These are phyloP conservation scores for Montipora efflorescens DNA, from an alignment of 64 coral and sea anemone species.

Conservation along the genomic window DNA sequence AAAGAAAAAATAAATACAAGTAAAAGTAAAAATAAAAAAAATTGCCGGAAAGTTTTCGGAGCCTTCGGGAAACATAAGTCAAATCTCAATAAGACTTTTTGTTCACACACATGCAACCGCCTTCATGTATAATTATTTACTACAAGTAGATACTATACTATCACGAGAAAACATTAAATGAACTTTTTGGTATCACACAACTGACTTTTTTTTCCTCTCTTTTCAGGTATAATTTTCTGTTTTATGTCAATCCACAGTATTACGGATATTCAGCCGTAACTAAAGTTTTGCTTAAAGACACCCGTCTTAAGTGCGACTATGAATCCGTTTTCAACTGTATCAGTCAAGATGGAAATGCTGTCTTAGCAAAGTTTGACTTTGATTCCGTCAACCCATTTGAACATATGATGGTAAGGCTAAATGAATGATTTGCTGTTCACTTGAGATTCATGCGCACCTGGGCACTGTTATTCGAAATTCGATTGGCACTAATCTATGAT, in stretches of 20 bases:
- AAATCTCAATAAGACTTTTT: too few relatives aligned
- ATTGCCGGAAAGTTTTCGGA: too few relatives aligned
- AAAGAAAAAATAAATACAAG: too few relatives aligned
- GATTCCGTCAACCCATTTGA: slow-evolving; percentile 60
- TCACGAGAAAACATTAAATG: not conserved
- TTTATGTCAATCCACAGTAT: slow-evolving; percentile 74
- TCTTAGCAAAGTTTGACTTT: slow-evolving; percentile 70
- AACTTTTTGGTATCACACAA: not conserved
- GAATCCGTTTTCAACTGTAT: slow-evolving; percentile 67
- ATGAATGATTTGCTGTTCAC: too few relatives aligned
- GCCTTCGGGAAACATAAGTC: too few relatives aligned
- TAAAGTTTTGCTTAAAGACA: slow-evolving; percentile 64
- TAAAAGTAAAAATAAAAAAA: too few relatives aligned
- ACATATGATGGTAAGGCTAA: slow-evolving; percentile 55
- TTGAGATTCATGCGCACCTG: too few relatives aligned
- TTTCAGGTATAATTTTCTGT: slow-evolving; percentile 66
- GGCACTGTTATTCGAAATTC: too few relatives aligned
- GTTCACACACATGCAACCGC: too few relatives aligned
- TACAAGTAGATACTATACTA: too few relatives aligned
- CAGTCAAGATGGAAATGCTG: slow-evolving; percentile 74
- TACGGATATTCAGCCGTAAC: slow-evolving; percentile 68
- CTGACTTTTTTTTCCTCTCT: not conserved
- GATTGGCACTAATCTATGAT: too few relatives aligned
- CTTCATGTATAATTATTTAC: too few relatives aligned
- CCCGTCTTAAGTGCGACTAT: slow-evolving; percentile 46